Conservation (phyloP, 2,797 vertebrate genomes). For the Amblyopsis hoosieri region DNA sequence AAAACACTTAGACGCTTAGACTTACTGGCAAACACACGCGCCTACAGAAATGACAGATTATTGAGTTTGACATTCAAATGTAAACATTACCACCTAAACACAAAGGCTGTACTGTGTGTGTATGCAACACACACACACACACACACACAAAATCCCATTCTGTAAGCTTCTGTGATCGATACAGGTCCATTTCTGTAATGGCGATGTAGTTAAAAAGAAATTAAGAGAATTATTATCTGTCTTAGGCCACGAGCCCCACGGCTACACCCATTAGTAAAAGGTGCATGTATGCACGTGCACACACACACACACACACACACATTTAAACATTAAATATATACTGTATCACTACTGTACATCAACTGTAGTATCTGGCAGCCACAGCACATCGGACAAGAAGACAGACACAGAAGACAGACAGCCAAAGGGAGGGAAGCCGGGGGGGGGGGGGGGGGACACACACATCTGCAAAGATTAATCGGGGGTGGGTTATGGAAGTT, state of each 20-base stretch:
- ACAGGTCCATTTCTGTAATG: conserved; percentile 67
- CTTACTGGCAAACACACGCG: not conserved
- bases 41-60: too few species aligned
- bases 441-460: too few species aligned
- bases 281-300: not conserved
- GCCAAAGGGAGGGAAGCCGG: too few species aligned
- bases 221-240: conserved; percentile 78
- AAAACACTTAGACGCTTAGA: too few species aligned
- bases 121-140: not conserved
- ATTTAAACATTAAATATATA: too few species aligned
- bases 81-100: conserved; percentile 29
- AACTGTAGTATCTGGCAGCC: too few species aligned
- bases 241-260: conserved; percentile 46
- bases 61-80: not conserved
- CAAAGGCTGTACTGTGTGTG: conserved; percentile 2
- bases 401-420: too few species aligned
- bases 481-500: too few species aligned
- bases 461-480: too few species aligned
- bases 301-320: too few species aligned
- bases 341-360: too few species aligned
- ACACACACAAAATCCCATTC: not conserved
- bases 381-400: too few species aligned
- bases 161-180: conserved; percentile 70
- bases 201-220: conserved; percentile 79
- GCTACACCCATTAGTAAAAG: conserved; percentile 50